Percentiles rank a stretch among this genome's conserved stretches.
Evolutionary conservation across 2,113 vertebrate species (phyloP).

Genomic region (Lucifuga dentata): DNA sequence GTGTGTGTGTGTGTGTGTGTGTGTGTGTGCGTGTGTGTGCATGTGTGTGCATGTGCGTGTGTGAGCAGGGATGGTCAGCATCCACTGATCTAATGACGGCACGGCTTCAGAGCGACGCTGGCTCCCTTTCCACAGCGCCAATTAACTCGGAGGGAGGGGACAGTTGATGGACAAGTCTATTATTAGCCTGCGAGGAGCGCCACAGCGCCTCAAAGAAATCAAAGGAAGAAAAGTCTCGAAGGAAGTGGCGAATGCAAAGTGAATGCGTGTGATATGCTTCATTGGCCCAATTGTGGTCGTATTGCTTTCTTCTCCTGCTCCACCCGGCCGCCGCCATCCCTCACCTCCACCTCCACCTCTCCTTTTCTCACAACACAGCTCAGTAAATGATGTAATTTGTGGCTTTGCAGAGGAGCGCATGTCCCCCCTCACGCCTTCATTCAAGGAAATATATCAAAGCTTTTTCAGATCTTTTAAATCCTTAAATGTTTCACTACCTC

Average conservation of each 20-base stretch:
- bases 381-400: constrained; percentile 65
- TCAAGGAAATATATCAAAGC: constrained; percentile 58
- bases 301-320: constrained; percentile 60
- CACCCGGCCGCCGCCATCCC: constrained; percentile 18
- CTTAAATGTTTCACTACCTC: constrained; percentile 37
- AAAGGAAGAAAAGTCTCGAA: constrained; percentile 77
- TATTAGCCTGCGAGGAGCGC: constrained; percentile 79
- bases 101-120: constrained; percentile 71
- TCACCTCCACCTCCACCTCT: background rate
- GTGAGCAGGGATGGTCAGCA: constrained; percentile 63
- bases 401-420: constrained; percentile 44
- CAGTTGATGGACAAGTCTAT: constrained; percentile 85
- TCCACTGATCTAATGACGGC: constrained; percentile 84
- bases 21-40: constrained; percentile 57
- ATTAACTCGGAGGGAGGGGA: constrained; percentile 83
- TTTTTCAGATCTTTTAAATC: constrained; percentile 5
- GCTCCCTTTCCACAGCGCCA: constrained; percentile 76
- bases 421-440: constrained; percentile 38
- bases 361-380: constrained; percentile 33
- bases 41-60: constrained; percentile 38
- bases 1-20: constrained; percentile 38
- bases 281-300: constrained; percentile 77
- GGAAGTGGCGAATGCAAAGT: constrained; percentile 75
- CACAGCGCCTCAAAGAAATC: constrained; percentile 76
- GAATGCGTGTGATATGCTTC: constrained; percentile 78